Evolutionary conservation across 2,113 vertebrate species (phyloP).

Genomic region (Manacus vitellinus): DNA sequence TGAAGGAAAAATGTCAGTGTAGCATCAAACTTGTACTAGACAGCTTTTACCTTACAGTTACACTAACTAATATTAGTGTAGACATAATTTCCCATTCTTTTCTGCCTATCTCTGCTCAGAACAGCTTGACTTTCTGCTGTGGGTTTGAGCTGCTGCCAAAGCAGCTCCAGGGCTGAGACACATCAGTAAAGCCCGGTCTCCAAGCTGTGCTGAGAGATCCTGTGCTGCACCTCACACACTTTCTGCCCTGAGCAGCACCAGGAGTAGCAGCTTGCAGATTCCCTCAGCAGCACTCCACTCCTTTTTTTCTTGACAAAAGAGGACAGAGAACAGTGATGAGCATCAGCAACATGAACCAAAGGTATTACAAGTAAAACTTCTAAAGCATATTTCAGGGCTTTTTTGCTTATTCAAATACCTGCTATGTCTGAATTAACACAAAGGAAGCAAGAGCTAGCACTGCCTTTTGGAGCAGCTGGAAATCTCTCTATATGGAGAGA

Average conservation of each 20-base stretch:
- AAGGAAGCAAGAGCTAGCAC: background rate
- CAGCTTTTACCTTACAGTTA: background rate
- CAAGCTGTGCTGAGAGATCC: background rate
- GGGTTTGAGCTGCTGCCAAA: background rate
- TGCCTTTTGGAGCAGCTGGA: background rate
- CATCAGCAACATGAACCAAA: background rate
- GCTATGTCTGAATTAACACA: background rate
- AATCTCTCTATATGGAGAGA: background rate
- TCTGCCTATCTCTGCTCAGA: background rate
- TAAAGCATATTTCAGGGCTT: background rate
- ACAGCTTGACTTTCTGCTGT: background rate
- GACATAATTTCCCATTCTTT: background rate
- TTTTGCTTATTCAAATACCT: background rate
- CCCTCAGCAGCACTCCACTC: background rate
- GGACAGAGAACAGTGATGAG: background rate
- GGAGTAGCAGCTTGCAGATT: background rate
- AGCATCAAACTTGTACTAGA: background rate
- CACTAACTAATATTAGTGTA: background rate
- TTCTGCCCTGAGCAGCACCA: background rate
- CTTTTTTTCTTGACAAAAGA: background rate
- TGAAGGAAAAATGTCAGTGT: background rate
- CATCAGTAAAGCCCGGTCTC: background rate
- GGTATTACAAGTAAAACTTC: background rate
- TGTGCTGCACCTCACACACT: background rate
- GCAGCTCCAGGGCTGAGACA: background rate